Conservation (phyloP, 2,797 vertebrate species). For the Harpagifer antarcticus region DNA sequence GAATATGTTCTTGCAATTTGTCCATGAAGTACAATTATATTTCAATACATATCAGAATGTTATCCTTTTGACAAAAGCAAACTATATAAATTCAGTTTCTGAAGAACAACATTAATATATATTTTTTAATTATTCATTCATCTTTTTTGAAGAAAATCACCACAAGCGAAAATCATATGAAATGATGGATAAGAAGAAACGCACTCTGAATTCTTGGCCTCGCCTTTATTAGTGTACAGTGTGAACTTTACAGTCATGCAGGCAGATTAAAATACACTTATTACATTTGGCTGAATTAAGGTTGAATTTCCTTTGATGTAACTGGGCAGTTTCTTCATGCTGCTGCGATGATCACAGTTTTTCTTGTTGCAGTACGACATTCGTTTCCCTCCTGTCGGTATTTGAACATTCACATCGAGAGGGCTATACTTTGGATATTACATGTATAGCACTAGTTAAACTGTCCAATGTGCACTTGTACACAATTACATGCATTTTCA, state of each 20-base stretch:
- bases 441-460: conserved; percentile 53
- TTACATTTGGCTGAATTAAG: conserved; percentile 12
- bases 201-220: not conserved
- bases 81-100: too few species aligned
- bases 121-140: too few species aligned
- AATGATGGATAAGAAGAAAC: too few species aligned
- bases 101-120: too few species aligned
- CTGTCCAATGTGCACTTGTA: conserved; percentile 43
- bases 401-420: conserved; percentile 46
- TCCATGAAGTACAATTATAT: too few species aligned
- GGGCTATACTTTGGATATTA: conserved; percentile 33
- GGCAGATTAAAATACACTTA: conserved; percentile 23
- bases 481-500: conserved; percentile 71
- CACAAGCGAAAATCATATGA: too few species aligned
- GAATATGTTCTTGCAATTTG: too few species aligned
- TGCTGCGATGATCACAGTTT: conserved; percentile 17
- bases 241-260: conserved; percentile 63
- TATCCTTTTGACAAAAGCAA: too few species aligned
- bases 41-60: too few species aligned
- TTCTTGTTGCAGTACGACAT: conserved; percentile 40
- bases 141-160: too few species aligned
- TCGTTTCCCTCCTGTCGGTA: conserved; percentile 38
- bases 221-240: conserved; percentile 56
- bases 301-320: conserved; percentile 8
- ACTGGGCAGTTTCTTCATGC: conserved; percentile 52